Evolutionary conservation across 2,888 invertebrate genomes (phyloP), one percentile per base, ranked within the genome.

Genomic region (Stenchaetothrips biformis): DNA sequence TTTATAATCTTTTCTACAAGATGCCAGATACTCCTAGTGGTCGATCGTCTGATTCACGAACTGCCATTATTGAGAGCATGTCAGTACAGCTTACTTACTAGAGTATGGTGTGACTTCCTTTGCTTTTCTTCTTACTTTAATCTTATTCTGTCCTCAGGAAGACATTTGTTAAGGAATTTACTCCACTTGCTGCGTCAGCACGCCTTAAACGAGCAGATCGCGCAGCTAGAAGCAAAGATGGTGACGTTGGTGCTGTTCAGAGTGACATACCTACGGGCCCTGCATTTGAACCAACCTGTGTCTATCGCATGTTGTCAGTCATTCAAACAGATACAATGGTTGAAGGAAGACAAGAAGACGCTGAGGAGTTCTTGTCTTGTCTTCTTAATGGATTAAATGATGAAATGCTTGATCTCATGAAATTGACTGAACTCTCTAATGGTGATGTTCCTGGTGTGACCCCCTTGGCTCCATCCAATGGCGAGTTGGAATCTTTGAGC

Each of bases 321-420:
- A 91, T 93, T 62, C 90, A 94, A 2, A 91, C 92, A 84, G 90
- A 90, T n/a, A 91, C 91, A 82, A 87, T 88, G n/a, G 93, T 95
- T 80, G 95, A 96, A 86, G 98, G 97, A 0, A 90, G 95, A 27
- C 98, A 98, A 87, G 98, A 98, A 86, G 98, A 99, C 88, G 98
- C 98, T 0, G 98, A 99, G 87, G 98, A 99, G 86, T 98, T 98
- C 88, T 90, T 98, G 2, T 95, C 96, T 9, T 96, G 95, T 86
- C 90, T 98, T 82, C 90, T 99, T 47, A 98, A 98, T 88, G 95
- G 95, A 48, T 91, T 98, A 81, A 97, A 98, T 86, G 98, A 98
- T 87, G 98, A 99, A 89, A 97, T 98, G 96, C 90, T 96, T 3
- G 95, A 96, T 21, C 67, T 74, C 21, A 74, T 74, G 67, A 74